A percentile compares a stretch with the other conserved stretches of the same genome.
Conservation (phyloP, 2,113 vertebrate genomes). For the Petroica traversi region DNA sequence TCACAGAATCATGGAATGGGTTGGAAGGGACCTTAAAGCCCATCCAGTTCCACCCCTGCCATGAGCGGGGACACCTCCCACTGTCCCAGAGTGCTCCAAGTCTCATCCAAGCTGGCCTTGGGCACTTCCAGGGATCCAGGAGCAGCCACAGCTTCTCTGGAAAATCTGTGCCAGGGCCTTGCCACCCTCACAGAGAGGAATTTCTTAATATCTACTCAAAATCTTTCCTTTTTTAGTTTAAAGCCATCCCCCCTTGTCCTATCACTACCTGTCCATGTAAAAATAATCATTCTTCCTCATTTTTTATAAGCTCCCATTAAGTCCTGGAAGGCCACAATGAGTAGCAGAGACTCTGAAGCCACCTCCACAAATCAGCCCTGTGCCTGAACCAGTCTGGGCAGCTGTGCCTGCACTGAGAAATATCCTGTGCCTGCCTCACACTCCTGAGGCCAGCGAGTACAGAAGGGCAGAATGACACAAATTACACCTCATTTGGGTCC, state of each 20-base stretch:
- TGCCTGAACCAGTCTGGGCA: background rate
- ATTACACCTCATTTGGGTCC: background rate
- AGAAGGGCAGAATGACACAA: background rate
- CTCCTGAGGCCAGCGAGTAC: background rate
- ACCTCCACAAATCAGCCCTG: background rate
- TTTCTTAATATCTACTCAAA: background rate
- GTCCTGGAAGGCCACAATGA: background rate
- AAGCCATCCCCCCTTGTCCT: background rate
- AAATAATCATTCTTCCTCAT: background rate
- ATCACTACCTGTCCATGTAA: background rate
- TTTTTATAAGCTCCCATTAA: background rate
- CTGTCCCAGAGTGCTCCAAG: rapidly evolving
- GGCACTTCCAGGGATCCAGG: background rate
- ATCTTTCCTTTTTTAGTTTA: background rate
- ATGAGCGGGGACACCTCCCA: background rate
- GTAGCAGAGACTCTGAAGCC: background rate
- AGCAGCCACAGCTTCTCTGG: background rate
- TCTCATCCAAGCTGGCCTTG: rapidly evolving
- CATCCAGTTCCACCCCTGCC: rapidly evolving
- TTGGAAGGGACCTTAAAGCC: background rate
- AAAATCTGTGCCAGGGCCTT: rapidly evolving
- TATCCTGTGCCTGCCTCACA: background rate
- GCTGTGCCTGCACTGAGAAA: background rate
- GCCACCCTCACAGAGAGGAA: background rate
- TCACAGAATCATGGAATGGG: background rate